A percentile compares a stretch with the other conserved stretches of the same genome.
These are phyloP conservation scores for Nomada lathburiana DNA, from an alignment of 2,888 invertebrate genomes.

Conservation along the genomic window DNA sequence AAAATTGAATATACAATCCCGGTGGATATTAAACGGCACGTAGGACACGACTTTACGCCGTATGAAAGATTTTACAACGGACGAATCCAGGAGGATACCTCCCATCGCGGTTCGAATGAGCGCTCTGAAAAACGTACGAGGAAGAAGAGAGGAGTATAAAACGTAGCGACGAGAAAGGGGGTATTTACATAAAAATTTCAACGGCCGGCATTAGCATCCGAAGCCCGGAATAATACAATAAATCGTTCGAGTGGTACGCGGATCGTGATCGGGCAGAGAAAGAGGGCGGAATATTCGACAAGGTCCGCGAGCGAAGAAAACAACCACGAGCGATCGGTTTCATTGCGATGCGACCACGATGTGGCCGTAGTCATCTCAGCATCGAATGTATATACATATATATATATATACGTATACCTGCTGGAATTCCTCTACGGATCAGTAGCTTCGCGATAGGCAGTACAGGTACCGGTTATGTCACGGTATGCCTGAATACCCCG, in stretches of 20 bases:
- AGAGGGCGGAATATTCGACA: constrained; percentile 64
- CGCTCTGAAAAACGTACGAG: constrained; percentile 18
- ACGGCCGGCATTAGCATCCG: constrained; percentile 58
- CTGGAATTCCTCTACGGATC: constrained; percentile 71
- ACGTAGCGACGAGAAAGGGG: constrained; percentile 1
- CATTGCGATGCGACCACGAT: constrained; percentile 53
- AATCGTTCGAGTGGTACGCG: constrained; percentile 46
- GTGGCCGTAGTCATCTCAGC: constrained; percentile 60
- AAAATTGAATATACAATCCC: constrained; percentile 29
- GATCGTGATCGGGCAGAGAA: constrained; percentile 61
- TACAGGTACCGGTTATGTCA: constrained; percentile 72
- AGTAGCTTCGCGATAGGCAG: constrained; percentile 68
- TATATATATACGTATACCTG: constrained; percentile 40
- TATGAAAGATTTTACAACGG: background rate
- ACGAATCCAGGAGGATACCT: background rate
- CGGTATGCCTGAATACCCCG: constrained; percentile 69
- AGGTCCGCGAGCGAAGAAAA: constrained; percentile 63
- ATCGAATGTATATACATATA: constrained; percentile 32
- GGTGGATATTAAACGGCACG: constrained; percentile 13
- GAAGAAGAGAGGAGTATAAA: background rate
- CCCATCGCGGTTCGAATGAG: constrained; percentile 5
- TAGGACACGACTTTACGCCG: background rate
- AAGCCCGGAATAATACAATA: constrained; percentile 55
- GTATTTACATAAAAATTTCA: constrained; percentile 56
- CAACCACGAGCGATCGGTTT: constrained; percentile 60